Percentiles rank a stretch among this genome's conserved stretches.
These are phyloP conservation scores for Cryptophagus acutangulus DNA, from an alignment of 2,888 invertebrate genomes.

Conservation along the genomic window DNA sequence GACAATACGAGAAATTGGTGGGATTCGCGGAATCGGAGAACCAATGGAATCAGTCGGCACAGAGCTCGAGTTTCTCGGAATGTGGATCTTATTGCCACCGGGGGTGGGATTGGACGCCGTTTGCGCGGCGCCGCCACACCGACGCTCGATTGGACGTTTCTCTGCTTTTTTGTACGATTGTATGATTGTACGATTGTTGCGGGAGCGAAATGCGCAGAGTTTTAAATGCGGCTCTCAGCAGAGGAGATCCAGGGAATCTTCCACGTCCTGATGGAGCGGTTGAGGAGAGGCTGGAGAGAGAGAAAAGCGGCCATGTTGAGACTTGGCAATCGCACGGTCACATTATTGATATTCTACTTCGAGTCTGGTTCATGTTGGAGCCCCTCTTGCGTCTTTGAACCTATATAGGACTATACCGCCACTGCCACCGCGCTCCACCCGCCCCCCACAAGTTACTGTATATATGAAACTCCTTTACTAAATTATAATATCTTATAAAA, in stretches of 20 bases:
- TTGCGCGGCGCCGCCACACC: conserved; percentile 37
- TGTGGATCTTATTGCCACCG: conserved; percentile 46
- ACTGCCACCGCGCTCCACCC: conserved; percentile 1
- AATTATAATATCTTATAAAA: conserved; percentile 36
- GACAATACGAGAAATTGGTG: conserved; percentile 48
- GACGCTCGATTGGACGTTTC: conserved; percentile 40
- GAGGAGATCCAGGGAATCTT: conserved; percentile 30
- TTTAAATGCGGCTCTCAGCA: conserved; percentile 26
- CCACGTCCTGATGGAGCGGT: conserved; percentile 25
- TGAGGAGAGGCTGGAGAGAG: conserved; percentile 26
- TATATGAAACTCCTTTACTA: conserved; percentile 21
- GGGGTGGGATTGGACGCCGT: conserved; percentile 42
- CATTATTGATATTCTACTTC: conserved; percentile 49
- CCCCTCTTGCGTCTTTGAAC: conserved; percentile 17
- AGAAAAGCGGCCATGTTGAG: conserved; percentile 39
- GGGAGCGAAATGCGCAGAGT: conserved; percentile 15
- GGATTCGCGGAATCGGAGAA: conserved; percentile 44
- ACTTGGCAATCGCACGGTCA: conserved; percentile 47
- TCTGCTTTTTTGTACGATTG: conserved; percentile 40
- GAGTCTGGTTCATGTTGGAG: conserved; percentile 45
- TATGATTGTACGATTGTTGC: conserved; percentile 34
- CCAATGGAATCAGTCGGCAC: conserved; percentile 46
- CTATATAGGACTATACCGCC: conserved; percentile 3
- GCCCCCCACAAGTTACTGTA: no score
- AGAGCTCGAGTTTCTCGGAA: conserved; percentile 46